A percentile compares a stretch with the other conserved stretches of the same genome.
Conservation (phyloP, 2,888 invertebrate species). For the Lasioglossum oenotherae region DNA sequence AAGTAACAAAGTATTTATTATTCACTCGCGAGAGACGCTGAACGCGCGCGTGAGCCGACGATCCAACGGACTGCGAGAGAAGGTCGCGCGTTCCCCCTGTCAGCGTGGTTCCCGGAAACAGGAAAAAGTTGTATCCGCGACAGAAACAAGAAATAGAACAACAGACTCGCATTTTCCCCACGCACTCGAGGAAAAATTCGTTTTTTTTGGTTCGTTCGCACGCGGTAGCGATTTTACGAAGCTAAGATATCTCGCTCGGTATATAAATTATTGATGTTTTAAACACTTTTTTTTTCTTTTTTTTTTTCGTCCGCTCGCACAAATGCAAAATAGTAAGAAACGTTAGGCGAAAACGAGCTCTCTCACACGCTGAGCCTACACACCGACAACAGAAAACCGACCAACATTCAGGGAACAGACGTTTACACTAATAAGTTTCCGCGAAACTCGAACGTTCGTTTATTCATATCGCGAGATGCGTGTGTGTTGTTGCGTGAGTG, state of each 20-base stretch:
- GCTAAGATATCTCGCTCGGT: conserved; percentile 73
- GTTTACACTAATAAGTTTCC: not conserved
- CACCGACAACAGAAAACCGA: conserved; percentile 8
- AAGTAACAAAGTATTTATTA: conserved; percentile 80
- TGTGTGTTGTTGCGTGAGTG: not conserved
- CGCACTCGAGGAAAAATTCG: not conserved
- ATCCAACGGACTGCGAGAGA: conserved; percentile 50
- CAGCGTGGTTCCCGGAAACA: not conserved
- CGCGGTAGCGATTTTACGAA: conserved; percentile 67
- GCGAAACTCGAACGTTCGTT: conserved; percentile 17
- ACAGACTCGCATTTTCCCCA: not conserved
- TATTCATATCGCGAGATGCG: not conserved
- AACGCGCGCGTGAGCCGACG: conserved; percentile 72
- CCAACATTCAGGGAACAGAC: conserved; percentile 7
- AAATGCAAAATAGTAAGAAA: conserved; percentile 33
- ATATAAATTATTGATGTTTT: conserved; percentile 81
- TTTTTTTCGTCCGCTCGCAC: conserved; percentile 65
- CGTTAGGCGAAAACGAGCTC: conserved; percentile 72
- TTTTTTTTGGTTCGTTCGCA: conserved; percentile 31
- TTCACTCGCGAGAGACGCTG: conserved; percentile 76
- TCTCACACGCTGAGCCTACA: conserved; percentile 58
- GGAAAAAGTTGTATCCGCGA: not conserved
- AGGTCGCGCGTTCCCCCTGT: not conserved
- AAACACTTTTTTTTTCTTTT: conserved; percentile 75
- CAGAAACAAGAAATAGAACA: not conserved